These are phyloP conservation scores for Pissodes strobi DNA, from an alignment of 1,140 invertebrate species.

Conservation along the genomic window DNA sequence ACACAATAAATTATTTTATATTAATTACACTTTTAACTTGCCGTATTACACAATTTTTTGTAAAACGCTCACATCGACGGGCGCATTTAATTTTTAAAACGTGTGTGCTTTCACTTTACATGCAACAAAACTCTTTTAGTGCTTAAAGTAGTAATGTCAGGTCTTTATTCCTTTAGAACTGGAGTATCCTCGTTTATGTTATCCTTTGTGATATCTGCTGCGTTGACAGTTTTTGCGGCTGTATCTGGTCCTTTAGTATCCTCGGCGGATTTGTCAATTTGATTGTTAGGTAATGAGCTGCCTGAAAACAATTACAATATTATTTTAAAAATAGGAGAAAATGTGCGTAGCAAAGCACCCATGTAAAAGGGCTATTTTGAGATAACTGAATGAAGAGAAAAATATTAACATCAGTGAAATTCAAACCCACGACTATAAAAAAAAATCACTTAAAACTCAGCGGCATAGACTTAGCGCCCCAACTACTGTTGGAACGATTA, in stretches of 20 bases:
- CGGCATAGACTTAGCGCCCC: too few species aligned
- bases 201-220: constrained; percentile 40
- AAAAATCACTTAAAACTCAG: too few species aligned
- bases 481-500: too few species aligned
- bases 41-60: constrained; percentile 1
- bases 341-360: too few species aligned
- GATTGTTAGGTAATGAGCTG: constrained; percentile 38
- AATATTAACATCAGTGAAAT: too few species aligned
- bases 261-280: constrained; percentile 47
- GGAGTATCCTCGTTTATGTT: constrained; percentile 44
- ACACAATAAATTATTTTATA: constrained; percentile 27
- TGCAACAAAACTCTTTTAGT: constrained; percentile 38
- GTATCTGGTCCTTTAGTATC: constrained; percentile 38
- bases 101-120: constrained; percentile 6
- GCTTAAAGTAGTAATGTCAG: constrained; percentile 35
- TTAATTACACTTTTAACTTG: constrained; percentile 29
- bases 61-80: constrained; percentile 2
- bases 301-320: too few species aligned
- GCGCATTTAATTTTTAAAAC: neutral
- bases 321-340: too few species aligned
- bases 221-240: constrained; percentile 1
- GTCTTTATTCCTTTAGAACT: constrained; percentile 46
- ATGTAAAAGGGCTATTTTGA: too few species aligned
- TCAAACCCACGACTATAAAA: too few species aligned
- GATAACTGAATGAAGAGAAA: too few species aligned